A percentile compares a stretch with the other conserved stretches of the same genome.
Evolutionary conservation across 2,888 invertebrate genomes (phyloP).

Genomic region (Drosophila crucigera): DNA sequence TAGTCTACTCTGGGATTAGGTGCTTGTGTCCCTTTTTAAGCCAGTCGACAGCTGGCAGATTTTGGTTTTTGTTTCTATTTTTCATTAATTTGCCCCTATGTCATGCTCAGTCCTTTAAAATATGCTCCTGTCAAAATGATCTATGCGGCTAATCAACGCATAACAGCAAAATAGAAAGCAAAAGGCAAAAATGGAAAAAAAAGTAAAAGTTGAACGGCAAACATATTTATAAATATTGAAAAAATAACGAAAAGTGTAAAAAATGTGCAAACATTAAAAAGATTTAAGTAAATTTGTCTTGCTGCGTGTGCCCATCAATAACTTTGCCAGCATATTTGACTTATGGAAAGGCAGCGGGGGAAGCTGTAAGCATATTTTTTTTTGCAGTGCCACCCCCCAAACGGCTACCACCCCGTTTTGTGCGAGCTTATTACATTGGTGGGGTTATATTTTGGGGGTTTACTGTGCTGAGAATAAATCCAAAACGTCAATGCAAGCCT

Average conservation of each 20-base stretch:
- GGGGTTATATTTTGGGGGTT: slow-evolving; percentile 24
- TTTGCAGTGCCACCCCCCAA: slow-evolving; percentile 12
- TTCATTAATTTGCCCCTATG: slow-evolving; percentile 22
- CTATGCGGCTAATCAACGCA: slow-evolving; percentile 64
- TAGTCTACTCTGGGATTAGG: neutral
- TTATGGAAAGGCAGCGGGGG: slow-evolving; percentile 24
- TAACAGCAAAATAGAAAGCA: slow-evolving; percentile 22
- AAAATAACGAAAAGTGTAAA: slow-evolving; percentile 54
- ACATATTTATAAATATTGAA: slow-evolving; percentile 70
- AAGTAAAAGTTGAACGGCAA: slow-evolving; percentile 35
- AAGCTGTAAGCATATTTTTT: slow-evolving; percentile 34
- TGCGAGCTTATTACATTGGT: slow-evolving; percentile 40
- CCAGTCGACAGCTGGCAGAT: slow-evolving; percentile 18
- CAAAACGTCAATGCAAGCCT: slow-evolving; percentile 64
- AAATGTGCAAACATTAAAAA: slow-evolving; percentile 80
- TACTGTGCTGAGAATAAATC: slow-evolving; percentile 49
- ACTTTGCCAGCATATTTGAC: slow-evolving; percentile 78
- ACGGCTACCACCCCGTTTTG: slow-evolving; percentile 5
- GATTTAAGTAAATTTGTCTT: slow-evolving; percentile 81
- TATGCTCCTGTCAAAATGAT: slow-evolving; percentile 70
- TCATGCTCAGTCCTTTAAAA: slow-evolving; percentile 34
- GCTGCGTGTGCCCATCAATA: slow-evolving; percentile 78
- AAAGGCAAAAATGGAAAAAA: neutral
- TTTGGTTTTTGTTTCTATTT: slow-evolving; percentile 8
- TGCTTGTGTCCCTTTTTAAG: neutral